Percentiles rank a stretch among this genome's conserved stretches.
Conservation (phyloP, 2,113 vertebrate species). For the Entomyzon cyanotis region DNA sequence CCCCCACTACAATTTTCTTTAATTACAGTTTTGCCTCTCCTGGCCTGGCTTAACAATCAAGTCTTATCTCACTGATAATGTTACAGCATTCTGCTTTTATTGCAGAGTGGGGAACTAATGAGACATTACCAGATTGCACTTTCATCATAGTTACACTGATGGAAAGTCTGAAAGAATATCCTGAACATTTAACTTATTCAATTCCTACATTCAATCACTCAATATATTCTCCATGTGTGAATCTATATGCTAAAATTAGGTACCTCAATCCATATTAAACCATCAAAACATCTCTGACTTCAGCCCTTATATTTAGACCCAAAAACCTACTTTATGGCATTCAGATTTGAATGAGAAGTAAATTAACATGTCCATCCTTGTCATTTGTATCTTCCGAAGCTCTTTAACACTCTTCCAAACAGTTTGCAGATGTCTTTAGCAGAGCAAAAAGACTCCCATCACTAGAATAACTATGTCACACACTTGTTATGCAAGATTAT, state of each 20-base stretch:
- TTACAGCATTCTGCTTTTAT: background rate
- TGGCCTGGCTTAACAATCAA: background rate
- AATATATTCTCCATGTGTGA: background rate
- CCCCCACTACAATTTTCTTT: background rate
- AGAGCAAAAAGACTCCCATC: background rate
- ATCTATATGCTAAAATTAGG: background rate
- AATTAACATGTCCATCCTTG: background rate
- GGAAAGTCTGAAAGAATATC: background rate
- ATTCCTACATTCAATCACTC: background rate
- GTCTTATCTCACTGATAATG: background rate
- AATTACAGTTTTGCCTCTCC: background rate
- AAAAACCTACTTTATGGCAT: background rate
- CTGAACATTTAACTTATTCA: background rate
- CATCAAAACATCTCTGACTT: background rate
- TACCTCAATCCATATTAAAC: background rate
- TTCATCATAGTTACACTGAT: background rate
- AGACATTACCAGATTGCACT: background rate
- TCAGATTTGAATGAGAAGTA: background rate
- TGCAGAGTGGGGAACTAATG: background rate
- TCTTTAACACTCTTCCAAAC: background rate
- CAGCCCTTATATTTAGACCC: background rate
- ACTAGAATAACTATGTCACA: background rate
- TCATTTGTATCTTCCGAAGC: background rate
- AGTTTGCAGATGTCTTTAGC: background rate
- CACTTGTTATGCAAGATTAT: background rate